Evolutionary conservation across 2,797 vertebrate genomes (phyloP).

Genomic region (Microctenopoma lineatum): DNA sequence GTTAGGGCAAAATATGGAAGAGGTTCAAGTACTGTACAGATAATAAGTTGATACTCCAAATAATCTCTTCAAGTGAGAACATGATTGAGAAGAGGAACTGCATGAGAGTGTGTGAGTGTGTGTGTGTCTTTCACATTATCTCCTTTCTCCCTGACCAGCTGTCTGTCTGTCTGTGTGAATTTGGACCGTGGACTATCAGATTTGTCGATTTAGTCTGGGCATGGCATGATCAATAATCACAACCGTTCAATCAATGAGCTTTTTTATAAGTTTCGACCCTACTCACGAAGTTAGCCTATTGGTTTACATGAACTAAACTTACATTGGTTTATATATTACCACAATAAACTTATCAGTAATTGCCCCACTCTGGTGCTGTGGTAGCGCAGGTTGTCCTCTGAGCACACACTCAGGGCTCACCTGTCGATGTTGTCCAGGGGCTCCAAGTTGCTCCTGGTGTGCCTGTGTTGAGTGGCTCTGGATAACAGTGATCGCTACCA

Average conservation of each 20-base stretch:
- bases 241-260: slow-evolving; percentile 87
- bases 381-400: no score
- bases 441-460: no score
- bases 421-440: no score
- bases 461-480: no score
- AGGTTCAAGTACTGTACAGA: slow-evolving; percentile 67
- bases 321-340: no score
- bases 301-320: slow-evolving; percentile 65
- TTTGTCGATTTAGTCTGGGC: slow-evolving; percentile 79
- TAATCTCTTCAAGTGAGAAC: slow-evolving; percentile 66
- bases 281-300: slow-evolving; percentile 80
- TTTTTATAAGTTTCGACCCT: slow-evolving; percentile 86
- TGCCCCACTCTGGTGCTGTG: no score
- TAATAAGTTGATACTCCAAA: slow-evolving; percentile 71
- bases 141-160: not conserved
- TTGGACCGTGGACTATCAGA: slow-evolving; percentile 67
- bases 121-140: slow-evolving; percentile 15
- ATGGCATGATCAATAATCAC: slow-evolving; percentile 85
- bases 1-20: slow-evolving; percentile 68
- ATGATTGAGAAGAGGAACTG: slow-evolving; percentile 46
- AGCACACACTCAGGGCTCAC: no score
- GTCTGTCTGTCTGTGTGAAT: slow-evolving; percentile 40
- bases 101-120: slow-evolving; percentile 6
- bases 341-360: no score
- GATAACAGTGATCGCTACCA: not conserved